Percentiles rank a stretch among this genome's conserved stretches.
Conservation (phyloP, 2,888 invertebrate species). For the Prenolepis imparis region DNA sequence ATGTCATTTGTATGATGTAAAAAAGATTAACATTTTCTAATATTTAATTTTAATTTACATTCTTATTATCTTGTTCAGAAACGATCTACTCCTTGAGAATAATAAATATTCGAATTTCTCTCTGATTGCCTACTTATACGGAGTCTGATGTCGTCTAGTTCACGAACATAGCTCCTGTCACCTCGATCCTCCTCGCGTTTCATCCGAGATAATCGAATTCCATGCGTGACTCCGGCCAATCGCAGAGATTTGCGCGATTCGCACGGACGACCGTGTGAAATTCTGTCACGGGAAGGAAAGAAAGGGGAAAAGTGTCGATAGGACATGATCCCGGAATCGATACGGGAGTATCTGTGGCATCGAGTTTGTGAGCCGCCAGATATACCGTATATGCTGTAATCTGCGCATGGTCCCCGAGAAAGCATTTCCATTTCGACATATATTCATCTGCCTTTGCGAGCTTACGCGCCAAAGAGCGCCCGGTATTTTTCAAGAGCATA, state of each 20-base stretch:
- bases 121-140: neutral
- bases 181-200: conserved; percentile 28
- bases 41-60: neutral
- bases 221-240: conserved; percentile 68
- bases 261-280: conserved; percentile 57
- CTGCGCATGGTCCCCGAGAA: neutral
- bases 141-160: conserved; percentile 14
- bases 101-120: neutral
- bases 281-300: conserved; percentile 41
- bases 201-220: conserved; percentile 73
- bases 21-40: neutral
- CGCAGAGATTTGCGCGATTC: conserved; percentile 65
- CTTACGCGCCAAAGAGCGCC: conserved; percentile 32
- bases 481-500: neutral
- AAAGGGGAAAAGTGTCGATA: neutral
- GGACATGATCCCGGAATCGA: conserved; percentile 26
- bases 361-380: neutral
- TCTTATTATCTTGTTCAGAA: neutral
- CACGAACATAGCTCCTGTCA: neutral
- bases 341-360: conserved; percentile 10
- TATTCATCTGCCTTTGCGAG: conserved; percentile 24
- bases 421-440: conserved; percentile 45
- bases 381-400: conserved; percentile 3
- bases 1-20: neutral
- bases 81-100: neutral